phyloP scores from a whole-genome alignment of 1,140 invertebrate species.

The Sycobia sp. region DNA sequence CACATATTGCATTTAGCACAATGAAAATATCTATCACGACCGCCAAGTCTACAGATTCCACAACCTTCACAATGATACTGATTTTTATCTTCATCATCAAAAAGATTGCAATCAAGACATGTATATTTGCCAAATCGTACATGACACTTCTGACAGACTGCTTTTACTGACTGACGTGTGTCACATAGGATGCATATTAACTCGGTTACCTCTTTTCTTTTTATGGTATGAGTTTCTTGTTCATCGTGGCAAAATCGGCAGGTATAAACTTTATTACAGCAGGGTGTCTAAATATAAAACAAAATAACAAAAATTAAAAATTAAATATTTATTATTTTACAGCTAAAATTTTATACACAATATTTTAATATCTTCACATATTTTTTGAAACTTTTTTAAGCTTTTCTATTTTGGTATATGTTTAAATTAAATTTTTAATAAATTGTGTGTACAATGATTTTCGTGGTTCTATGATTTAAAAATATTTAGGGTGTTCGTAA shows the following conservation, averaged over 20 bases:
- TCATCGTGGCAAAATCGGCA: slow-evolving; percentile 90
- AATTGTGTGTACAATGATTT: too few species aligned
- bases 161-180: slow-evolving; percentile 79
- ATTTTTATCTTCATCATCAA: slow-evolving; percentile 85
- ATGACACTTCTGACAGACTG: slow-evolving; percentile 75
- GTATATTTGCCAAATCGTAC: slow-evolving; percentile 85
- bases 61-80: slow-evolving; percentile 90
- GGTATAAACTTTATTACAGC: slow-evolving; percentile 85
- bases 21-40: slow-evolving; percentile 84
- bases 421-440: too few species aligned
- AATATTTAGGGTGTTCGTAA: neutral
- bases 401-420: too few species aligned
- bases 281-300: slow-evolving; percentile 73
- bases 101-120: slow-evolving; percentile 85
- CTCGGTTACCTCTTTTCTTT: slow-evolving; percentile 80
- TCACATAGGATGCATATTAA: slow-evolving; percentile 82
- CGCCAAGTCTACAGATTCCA: slow-evolving; percentile 86
- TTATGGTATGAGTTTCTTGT: slow-evolving; percentile 79
- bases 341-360: neutral
- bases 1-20: slow-evolving; percentile 88
- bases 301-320: too few species aligned
- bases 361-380: too few species aligned
- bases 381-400: too few species aligned
- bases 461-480: neutral
- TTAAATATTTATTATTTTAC: neutral